These are phyloP conservation scores for Eretmocerus hayati DNA, from an alignment of 2,888 invertebrate species.

Conservation along the genomic window DNA sequence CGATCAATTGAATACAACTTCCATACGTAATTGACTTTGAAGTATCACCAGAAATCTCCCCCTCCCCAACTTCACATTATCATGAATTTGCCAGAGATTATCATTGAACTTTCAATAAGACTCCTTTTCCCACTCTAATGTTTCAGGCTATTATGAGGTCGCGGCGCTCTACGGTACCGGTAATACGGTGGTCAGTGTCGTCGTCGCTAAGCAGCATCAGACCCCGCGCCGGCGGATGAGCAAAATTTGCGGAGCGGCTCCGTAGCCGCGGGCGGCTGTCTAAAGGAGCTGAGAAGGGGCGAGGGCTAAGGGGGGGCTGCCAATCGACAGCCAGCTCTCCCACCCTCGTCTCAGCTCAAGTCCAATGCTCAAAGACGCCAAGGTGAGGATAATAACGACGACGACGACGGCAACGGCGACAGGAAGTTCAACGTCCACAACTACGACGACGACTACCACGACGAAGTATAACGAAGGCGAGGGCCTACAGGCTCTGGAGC, in stretches of 20 bases:
- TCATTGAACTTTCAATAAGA: too few relatives aligned
- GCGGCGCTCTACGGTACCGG: slow-evolving; percentile 26
- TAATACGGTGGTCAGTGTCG: slow-evolving; percentile 33
- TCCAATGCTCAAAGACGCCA: slow-evolving; percentile 43
- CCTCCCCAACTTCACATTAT: too few relatives aligned
- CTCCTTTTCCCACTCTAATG: too few relatives aligned
- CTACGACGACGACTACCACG: slow-evolving; percentile 14
- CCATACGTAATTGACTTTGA: too few relatives aligned
- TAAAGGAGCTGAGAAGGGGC: slow-evolving; percentile 21
- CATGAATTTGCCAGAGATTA: too few relatives aligned
- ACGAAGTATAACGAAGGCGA: slow-evolving; percentile 32
- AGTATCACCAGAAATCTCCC: too few relatives aligned
- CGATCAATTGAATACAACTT: too few relatives aligned
- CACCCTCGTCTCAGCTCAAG: slow-evolving; percentile 23
- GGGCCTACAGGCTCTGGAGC: slow-evolving; percentile 22
- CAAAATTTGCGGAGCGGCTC: slow-evolving; percentile 16
- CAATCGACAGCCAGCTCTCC: slow-evolving; percentile 23
- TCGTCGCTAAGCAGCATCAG: slow-evolving; percentile 26
- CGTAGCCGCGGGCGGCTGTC: neutral
- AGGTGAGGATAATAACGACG: slow-evolving; percentile 36
- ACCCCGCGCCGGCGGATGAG: slow-evolving; percentile 34
- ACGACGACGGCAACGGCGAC: slow-evolving; percentile 36
- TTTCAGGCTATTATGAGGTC: slow-evolving; percentile 31
- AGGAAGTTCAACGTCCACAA: slow-evolving; percentile 33
- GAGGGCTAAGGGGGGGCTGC: slow-evolving; percentile 27